Evolutionary conservation across 2,797 vertebrate species (phyloP), one percentile per base, ranked within the genome.

Genomic region (Lindbergichthys nudifrons): DNA sequence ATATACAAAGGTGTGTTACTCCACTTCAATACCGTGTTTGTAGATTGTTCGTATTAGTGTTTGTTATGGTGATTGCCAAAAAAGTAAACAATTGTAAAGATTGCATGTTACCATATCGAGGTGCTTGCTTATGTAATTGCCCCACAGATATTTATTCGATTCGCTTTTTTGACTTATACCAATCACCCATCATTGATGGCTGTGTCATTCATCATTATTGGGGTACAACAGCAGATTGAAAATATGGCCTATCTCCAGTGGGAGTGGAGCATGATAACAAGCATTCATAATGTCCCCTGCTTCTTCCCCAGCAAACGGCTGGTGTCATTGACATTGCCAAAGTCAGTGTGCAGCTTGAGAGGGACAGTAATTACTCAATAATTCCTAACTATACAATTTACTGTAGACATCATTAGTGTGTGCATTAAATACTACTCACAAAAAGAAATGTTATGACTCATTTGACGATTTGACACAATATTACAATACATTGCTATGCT

Each of bases 221-320:
- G 80, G 73, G 66, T 63, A 67, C 9, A 73, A 65, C 77, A 70
- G 77, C 68, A 79, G 84, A 85, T 85, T 78, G 72, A 69, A 89
- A 77, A 54, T 63, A 70, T 76, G 62, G 63, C 73, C 42, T 53
- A 7, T 82, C 77, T 86, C 75, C 70, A 62, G 58, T 52, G 58
- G 73, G 75, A 83, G 66, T 80, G 57, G 23, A 78, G 56, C 16
- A 1, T 65, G 66, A 81, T 86, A 75, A 74, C 77, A 66, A 65
- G 63, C 67, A 70, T 85, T 69, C 36, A 70, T 73, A 79, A 79
- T 78, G 52, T 75, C 52, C 53, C 52, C 51, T 52, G 58, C 45
- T 64, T 56, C 51, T 50, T 73, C 51, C 50, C 43, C 63, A 59
- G 69, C 61, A 65, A 58, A 68, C 63, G 50, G 47, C 46, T 47